Base-by-base conservation (phyloP, 2,797 vertebrate genomes). In the Amniataba percoides region DNA sequence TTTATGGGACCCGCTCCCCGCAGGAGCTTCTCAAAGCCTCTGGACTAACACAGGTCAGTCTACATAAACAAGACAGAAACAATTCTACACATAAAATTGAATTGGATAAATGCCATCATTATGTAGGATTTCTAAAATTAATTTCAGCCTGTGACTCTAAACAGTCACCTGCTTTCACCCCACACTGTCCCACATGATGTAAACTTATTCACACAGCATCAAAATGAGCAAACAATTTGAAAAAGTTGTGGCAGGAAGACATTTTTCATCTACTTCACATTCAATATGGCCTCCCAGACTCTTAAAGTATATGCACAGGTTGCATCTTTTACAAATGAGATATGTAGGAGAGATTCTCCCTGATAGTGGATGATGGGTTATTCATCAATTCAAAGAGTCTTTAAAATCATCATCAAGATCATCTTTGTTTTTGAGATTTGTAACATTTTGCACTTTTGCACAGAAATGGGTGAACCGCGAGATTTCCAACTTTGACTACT, bases 391-490 rank as follows among this genome's bases (percentile, higher is more conserved):
- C 15, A 16, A 43, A 43, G 5, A 43, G 15, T 15, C 6, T 1
- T 15, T 43, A 5, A 43, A 40, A 40, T 45, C n/a, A n/a, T n/a
- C n/a, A n/a, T n/a, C 1, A 42, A 42, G 40, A 12, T 13, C 11
- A 42, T 12, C 13, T 36, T 36, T 36, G 34, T 36, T 36, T 36
- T 6, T 36, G 34, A 36, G 2, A 4, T 58, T 46, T 51, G 43
- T 59, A 19, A 36, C 27, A 3, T 25, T 46, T 39, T 48, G 1
- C n/a, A 16, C 19, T 39, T 66, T 21, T 65, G 0, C 87, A 59
- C 90, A 99, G 98, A 99, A 98, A 97, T 99, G 98, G 98, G 96
- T 99, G 77, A 99, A 97, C 87, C 94, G 97, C 80, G 98, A 99
- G 83, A 98, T 99, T 92, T 97, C 98, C 79, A 99, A 99, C 93